Conservation (phyloP, 2,113 vertebrate genomes). For the Poeciliopsis prolifica region DNA sequence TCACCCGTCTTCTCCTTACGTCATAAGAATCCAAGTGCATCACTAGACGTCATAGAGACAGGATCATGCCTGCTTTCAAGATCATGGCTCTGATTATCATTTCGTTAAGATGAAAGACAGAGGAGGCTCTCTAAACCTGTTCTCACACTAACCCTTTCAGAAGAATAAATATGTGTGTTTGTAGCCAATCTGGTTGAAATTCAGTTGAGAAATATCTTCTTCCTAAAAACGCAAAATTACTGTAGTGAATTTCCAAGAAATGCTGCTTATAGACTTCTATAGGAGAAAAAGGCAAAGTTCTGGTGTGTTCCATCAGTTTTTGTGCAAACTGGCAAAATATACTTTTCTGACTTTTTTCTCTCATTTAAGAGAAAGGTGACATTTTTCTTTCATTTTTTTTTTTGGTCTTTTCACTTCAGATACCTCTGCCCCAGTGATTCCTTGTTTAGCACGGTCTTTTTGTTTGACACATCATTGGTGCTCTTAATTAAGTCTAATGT, state of each 20-base stretch:
- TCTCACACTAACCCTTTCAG: constrained; percentile 67
- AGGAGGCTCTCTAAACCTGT: constrained; percentile 37
- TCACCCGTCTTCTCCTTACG: constrained; percentile 4
- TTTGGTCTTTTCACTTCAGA: background rate
- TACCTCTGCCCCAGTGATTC: background rate
- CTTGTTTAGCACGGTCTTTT: background rate
- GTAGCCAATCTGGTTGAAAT: constrained; percentile 60
- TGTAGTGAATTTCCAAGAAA: constrained; percentile 50
- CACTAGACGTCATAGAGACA: constrained; percentile 15
- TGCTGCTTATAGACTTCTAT: constrained; percentile 63
- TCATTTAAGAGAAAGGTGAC: too few species aligned
- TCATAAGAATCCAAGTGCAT: constrained; percentile 31
- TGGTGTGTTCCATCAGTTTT: constrained; percentile 1
- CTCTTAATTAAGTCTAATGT: background rate
- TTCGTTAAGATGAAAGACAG: constrained; percentile 52
- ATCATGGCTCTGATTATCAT: constrained; percentile 44
- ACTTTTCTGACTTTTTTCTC: background rate
- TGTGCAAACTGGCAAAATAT: background rate
- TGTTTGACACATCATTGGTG: background rate
- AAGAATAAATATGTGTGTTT: constrained; percentile 56
- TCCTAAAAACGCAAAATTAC: constrained; percentile 42
- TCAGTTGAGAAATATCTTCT: constrained; percentile 48
- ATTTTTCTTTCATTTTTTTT: too few species aligned
- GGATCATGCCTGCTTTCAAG: constrained; percentile 42
- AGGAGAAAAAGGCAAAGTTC: constrained; percentile 38